These are phyloP conservation scores for Saguinus oedipus DNA, from an alignment of 2,797 vertebrate species.

Conservation along the genomic window DNA sequence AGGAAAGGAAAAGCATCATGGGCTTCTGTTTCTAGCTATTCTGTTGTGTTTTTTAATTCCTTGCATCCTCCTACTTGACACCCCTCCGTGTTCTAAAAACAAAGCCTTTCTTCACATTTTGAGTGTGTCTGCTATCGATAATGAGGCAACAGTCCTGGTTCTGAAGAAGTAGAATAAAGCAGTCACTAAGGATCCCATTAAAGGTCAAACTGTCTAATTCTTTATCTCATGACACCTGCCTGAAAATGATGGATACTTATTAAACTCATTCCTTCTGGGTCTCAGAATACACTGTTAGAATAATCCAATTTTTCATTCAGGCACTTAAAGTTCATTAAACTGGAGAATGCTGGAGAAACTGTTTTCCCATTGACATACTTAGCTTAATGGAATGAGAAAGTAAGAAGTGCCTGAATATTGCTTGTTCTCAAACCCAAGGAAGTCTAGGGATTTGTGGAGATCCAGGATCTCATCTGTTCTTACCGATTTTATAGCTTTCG, in stretches of 20 bases:
- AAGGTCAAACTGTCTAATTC: not conserved
- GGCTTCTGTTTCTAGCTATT: not conserved
- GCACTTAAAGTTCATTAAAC: not conserved
- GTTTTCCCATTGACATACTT: not conserved
- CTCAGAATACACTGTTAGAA: not conserved
- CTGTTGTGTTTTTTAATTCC: not conserved
- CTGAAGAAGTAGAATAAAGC: not conserved
- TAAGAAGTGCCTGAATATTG: rapidly evolving
- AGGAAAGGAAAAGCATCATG: not conserved
- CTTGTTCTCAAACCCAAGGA: not conserved
- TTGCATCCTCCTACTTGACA: not conserved
- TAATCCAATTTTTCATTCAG: not conserved
- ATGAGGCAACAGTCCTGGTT: not conserved
- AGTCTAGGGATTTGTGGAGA: rapidly evolving
- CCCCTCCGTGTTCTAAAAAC: not conserved
- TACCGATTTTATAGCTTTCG: rapidly evolving
- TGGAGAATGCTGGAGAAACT: not conserved
- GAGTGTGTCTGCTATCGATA: not conserved
- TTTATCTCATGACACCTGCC: not conserved
- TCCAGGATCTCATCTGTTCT: rapidly evolving
- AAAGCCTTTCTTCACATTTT: not conserved
- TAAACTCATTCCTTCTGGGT: not conserved
- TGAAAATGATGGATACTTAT: not conserved
- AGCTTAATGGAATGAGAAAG: not conserved
- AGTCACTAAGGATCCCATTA: not conserved